Evolutionary conservation across 2,888 invertebrate genomes (phyloP).

Genomic region (Lasioglossum morio): DNA sequence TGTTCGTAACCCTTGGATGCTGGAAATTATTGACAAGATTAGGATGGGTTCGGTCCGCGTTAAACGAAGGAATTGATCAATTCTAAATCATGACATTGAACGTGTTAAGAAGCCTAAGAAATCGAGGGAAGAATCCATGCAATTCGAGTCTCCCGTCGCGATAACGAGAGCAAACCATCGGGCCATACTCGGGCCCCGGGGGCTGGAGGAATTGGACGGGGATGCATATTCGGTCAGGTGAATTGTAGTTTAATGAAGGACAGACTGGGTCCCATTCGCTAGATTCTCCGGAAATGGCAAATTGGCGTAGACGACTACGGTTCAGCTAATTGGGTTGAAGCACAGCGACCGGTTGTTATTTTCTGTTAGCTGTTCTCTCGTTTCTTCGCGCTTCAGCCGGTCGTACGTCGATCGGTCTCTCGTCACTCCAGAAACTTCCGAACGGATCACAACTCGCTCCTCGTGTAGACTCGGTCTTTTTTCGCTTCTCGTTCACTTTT

Average conservation of each 20-base stretch:
- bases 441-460: not conserved
- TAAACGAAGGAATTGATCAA: no score
- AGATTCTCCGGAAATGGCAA: slow-evolving; percentile 58
- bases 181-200: not conserved
- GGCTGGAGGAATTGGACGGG: slow-evolving; percentile 51
- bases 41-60: no score
- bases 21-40: no score
- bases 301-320: slow-evolving; percentile 58
- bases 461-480: not conserved
- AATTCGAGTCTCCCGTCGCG: not conserved
- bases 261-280: slow-evolving; percentile 39
- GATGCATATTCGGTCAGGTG: slow-evolving; percentile 62
- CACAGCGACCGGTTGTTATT: slow-evolving; percentile 48
- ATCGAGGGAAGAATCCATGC: slow-evolving; percentile 60
- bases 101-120: slow-evolving; percentile 21
- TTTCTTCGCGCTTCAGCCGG: slow-evolving; percentile 43
- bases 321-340: slow-evolving; percentile 61
- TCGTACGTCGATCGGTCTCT: not conserved
- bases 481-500: not conserved
- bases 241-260: slow-evolving; percentile 62
- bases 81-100: no score
- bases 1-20: no score
- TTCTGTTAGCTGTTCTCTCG: slow-evolving; percentile 45
- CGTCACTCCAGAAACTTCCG: not conserved
- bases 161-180: slow-evolving; percentile 8